Evolutionary conservation across 1,140 invertebrate species (phyloP).

Genomic region (Papilio xuthus): DNA sequence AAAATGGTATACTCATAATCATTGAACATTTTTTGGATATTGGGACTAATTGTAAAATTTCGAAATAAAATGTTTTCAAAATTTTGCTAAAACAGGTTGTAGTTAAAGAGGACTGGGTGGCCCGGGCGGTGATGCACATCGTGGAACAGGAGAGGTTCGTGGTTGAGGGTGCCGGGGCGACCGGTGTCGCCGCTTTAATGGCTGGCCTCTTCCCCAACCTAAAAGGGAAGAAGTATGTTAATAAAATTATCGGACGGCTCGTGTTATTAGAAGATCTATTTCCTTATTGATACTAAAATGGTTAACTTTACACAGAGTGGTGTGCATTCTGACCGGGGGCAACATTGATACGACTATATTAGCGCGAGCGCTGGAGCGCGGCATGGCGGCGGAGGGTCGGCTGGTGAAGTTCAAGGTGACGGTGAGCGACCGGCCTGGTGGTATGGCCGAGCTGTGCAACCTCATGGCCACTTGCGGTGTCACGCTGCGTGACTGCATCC

Average conservation of each 20-base stretch:
- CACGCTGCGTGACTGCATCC: conserved; percentile 95
- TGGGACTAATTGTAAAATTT: too few species aligned
- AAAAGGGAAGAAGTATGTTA: conserved; percentile 91
- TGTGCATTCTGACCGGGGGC: conserved; percentile 92
- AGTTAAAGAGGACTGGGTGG: conserved; percentile 93
- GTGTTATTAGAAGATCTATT: too few species aligned
- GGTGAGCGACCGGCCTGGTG: conserved; percentile 92
- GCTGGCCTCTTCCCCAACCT: conserved; percentile 92
- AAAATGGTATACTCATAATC: conserved; percentile 83
- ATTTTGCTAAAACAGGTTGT: conserved; percentile 78
- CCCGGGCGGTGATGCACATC: conserved; percentile 92
- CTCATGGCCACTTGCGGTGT: conserved; percentile 89
- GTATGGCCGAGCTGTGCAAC: conserved; percentile 91
- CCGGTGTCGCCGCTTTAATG: conserved; percentile 91
- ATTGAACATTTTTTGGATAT: background rate
- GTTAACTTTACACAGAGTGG: conserved; percentile 84
- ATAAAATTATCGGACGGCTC: too few species aligned
- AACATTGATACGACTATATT: conserved; percentile 97
- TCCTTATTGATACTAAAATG: background rate
- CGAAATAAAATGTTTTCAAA: background rate
- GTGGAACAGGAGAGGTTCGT: conserved; percentile 96
- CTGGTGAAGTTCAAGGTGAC: conserved; percentile 91
- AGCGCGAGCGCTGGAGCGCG: conserved; percentile 93
- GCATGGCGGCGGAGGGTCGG: conserved; percentile 93
- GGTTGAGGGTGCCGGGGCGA: conserved; percentile 95